Conservation (phyloP, 30 jellyfish, hydroid and myxozoan genomes). For the Aurelia coerulea region DNA sequence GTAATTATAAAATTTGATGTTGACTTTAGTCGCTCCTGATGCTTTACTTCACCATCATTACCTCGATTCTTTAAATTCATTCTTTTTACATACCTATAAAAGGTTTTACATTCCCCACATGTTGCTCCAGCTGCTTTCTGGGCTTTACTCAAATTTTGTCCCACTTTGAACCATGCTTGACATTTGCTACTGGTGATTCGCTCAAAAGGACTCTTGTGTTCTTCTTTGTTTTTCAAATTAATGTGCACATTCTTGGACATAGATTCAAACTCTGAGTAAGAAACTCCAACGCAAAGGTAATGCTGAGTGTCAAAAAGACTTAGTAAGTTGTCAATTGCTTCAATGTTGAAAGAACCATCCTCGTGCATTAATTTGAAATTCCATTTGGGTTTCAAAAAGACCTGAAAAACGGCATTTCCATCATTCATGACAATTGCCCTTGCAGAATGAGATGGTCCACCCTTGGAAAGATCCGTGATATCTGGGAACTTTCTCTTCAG, state of each 20-base stretch:
- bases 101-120: conserved; percentile 47
- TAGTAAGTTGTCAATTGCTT: neutral
- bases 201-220: conserved; percentile 21
- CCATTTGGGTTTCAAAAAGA: conserved; percentile 9
- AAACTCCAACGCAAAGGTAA: conserved; percentile 20
- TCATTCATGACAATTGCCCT: conserved; percentile 12
- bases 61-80: conserved; percentile 1
- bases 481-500: conserved; percentile 22
- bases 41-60: neutral
- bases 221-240: conserved; percentile 17
- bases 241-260: conserved; percentile 19
- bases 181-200: conserved; percentile 22
- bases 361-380: neutral
- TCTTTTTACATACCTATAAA: conserved; percentile 39
- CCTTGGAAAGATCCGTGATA: conserved; percentile 7
- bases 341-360: conserved; percentile 10
- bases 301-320: conserved; percentile 9
- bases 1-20: conserved; percentile 42
- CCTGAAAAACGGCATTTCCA: conserved; percentile 23
- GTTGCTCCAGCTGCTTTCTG: conserved; percentile 33
- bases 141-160: conserved; percentile 26
- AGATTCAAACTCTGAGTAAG: neutral
- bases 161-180: conserved; percentile 34
- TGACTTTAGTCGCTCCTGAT: conserved; percentile 32
- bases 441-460: conserved; percentile 14